These are phyloP conservation scores for Pseudococcus viburni DNA, from an alignment of 2,888 invertebrate species.

Conservation along the genomic window DNA sequence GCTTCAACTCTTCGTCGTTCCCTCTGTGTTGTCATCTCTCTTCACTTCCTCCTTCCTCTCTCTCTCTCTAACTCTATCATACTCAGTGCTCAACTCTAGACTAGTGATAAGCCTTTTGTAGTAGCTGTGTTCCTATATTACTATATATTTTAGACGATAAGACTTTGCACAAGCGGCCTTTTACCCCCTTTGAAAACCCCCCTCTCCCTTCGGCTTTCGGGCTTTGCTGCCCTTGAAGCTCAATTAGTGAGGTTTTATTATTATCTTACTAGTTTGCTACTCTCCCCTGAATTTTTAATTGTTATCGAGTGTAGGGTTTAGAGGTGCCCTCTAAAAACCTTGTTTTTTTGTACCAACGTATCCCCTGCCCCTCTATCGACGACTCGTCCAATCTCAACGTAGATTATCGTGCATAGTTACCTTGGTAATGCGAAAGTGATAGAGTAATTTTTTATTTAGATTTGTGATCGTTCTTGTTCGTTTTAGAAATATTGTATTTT, in stretches of 20 bases:
- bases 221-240: constrained; percentile 9
- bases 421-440: constrained; percentile 43
- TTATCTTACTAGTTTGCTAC: background rate
- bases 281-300: background rate
- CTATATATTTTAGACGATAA: constrained; percentile 36
- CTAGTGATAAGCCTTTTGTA: constrained; percentile 57
- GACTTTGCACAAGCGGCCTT: constrained; percentile 54
- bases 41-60: background rate
- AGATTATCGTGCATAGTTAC: constrained; percentile 46
- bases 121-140: constrained; percentile 49
- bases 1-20: background rate
- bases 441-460: constrained; percentile 22
- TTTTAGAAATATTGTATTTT: background rate
- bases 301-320: background rate
- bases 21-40: background rate
- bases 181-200: background rate
- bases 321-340: constrained; percentile 1
- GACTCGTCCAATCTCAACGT: background rate
- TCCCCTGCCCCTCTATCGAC: background rate
- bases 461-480: constrained; percentile 22
- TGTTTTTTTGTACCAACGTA: background rate
- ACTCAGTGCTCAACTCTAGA: constrained; percentile 64
- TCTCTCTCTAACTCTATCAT: background rate
- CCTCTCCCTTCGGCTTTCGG: background rate
- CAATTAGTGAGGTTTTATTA: constrained; percentile 47